phyloP scores from a whole-genome alignment of 2,113 vertebrate genomes.

The Catharus fuscescens region DNA sequence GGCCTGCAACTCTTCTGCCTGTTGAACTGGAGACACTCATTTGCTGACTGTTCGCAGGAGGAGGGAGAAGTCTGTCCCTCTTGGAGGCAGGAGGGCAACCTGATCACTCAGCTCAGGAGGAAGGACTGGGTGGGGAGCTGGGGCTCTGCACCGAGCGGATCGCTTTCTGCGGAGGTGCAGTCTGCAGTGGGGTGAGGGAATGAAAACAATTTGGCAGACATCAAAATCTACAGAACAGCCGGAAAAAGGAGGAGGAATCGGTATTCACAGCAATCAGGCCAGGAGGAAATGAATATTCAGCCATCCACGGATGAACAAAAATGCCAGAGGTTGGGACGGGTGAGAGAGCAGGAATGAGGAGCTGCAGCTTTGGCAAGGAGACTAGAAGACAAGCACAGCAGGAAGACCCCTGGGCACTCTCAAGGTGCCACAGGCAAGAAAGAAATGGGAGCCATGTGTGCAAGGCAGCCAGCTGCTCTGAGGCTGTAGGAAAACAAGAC shows the following conservation, averaged over 20 bases:
- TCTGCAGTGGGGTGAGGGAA: constrained; percentile 35
- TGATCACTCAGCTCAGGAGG: background rate
- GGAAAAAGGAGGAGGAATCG: constrained; percentile 69
- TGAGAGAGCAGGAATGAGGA: constrained; percentile 44
- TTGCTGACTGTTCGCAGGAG: background rate
- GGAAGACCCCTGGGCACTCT: constrained; percentile 33
- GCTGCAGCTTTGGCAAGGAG: constrained; percentile 17
- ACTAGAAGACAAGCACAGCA: background rate
- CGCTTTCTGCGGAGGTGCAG: constrained; percentile 46
- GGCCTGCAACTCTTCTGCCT: background rate
- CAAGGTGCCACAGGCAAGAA: constrained; percentile 48
- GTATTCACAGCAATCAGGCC: constrained; percentile 58
- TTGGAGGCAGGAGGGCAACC: constrained; percentile 5
- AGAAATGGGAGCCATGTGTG: constrained; percentile 39
- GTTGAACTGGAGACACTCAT: constrained; percentile 2
- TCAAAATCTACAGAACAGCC: constrained; percentile 42
- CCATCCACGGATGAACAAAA: constrained; percentile 54
- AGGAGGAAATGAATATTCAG: constrained; percentile 67
- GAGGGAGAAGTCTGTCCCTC: background rate
- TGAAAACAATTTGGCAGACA: constrained; percentile 64
- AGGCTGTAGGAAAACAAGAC: constrained; percentile 6
- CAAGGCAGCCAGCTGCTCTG: constrained; percentile 34
- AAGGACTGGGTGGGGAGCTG: constrained; percentile 25
- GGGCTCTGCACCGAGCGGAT: background rate
- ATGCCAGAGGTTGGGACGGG: constrained; percentile 59